A percentile compares a stretch with the other conserved stretches of the same genome.
Conservation (phyloP, 1,140 invertebrate species). For the Capitella teleta region DNA sequence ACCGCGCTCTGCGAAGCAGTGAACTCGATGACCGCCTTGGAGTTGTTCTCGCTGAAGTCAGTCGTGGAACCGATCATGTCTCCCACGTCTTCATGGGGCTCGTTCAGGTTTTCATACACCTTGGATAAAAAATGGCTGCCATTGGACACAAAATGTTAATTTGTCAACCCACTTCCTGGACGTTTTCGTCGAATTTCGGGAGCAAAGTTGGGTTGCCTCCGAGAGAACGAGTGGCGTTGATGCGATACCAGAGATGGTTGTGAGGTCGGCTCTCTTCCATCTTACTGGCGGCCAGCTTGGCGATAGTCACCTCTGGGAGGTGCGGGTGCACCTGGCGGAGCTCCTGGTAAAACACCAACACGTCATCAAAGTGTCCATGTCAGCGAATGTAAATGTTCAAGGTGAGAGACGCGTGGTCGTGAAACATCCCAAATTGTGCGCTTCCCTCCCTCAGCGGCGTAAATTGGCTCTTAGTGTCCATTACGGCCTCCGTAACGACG, state of each 20-base stretch:
- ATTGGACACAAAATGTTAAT: too few species aligned
- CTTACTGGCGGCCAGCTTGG: constrained; percentile 48
- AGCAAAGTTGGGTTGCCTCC: constrained; percentile 43
- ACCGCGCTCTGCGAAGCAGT: constrained; percentile 48
- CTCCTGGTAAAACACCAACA: constrained; percentile 27
- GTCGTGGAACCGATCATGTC: constrained; percentile 13
- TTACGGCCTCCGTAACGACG: too few species aligned
- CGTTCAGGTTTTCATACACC: constrained; percentile 12
- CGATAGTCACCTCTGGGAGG: constrained; percentile 50
- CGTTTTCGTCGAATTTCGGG: constrained; percentile 10
- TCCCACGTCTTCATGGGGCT: neutral
- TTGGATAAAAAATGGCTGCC: neutral
- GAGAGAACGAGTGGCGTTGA: constrained; percentile 49
- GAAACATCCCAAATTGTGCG: too few species aligned
- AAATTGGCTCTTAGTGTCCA: too few species aligned
- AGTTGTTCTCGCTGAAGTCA: constrained; percentile 20
- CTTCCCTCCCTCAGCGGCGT: too few species aligned
- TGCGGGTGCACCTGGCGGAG: constrained; percentile 47
- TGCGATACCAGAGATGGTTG: constrained; percentile 51
- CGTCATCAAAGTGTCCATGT: too few species aligned
- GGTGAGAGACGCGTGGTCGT: too few species aligned
- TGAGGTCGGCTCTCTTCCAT: constrained; percentile 47
- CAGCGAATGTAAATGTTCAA: too few species aligned
- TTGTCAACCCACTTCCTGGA: constrained; percentile 6
- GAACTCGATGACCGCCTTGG: constrained; percentile 50